Evolutionary conservation across 2,113 vertebrate genomes (phyloP).

Genomic region (Notarius quadriscutis): DNA sequence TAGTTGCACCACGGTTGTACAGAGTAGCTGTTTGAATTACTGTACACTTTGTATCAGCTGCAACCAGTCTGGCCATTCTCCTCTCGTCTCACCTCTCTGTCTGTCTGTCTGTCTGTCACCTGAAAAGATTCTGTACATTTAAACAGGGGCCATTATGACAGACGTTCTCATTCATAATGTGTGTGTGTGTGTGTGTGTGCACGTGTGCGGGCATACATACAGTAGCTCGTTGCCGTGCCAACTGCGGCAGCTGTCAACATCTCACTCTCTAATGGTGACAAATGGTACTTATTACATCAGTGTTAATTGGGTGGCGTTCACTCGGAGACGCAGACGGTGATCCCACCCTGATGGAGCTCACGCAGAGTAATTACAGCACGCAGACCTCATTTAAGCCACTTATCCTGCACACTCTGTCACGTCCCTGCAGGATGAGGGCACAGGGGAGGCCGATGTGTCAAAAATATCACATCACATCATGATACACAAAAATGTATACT

Average conservation of each 20-base stretch:
- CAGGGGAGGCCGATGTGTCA: not conserved
- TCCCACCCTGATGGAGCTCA: conserved; percentile 86
- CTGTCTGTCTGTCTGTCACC: not conserved
- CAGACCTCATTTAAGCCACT: conserved; percentile 77
- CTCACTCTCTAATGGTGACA: conserved; percentile 86
- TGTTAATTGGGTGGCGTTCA: conserved; percentile 84
- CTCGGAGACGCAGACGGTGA: conserved; percentile 91
- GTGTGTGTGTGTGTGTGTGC: conserved; percentile 9
- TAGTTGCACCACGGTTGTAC: not conserved
- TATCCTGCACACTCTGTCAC: conserved; percentile 22
- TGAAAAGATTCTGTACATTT: not conserved
- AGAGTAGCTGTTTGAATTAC: not conserved
- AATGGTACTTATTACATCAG: conserved; percentile 93
- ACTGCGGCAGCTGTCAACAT: conserved; percentile 85
- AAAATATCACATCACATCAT: conserved; percentile 5
- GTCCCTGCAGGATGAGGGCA: not conserved
- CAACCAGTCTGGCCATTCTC: not conserved
- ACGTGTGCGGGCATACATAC: conserved; percentile 8
- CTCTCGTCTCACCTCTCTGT: not conserved
- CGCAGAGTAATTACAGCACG: conserved; percentile 90
- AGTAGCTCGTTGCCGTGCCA: conserved; percentile 74
- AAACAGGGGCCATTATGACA: not conserved
- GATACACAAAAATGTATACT: not conserved
- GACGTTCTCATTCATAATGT: not conserved
- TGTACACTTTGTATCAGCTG: not conserved